phyloP scores from a whole-genome alignment of 2,797 vertebrate species.

The Lutjanus campechanus region DNA sequence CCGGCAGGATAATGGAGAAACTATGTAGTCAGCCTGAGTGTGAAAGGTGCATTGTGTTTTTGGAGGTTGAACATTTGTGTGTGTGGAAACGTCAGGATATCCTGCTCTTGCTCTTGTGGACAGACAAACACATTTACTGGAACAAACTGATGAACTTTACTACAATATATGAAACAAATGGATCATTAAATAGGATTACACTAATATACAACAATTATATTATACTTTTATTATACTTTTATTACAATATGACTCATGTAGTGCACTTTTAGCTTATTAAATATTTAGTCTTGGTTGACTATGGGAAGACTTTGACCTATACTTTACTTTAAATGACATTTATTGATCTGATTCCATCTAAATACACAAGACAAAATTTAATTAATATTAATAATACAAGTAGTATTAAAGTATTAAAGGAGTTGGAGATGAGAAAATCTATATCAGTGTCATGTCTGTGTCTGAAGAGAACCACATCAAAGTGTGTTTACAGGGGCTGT shows the following conservation, averaged over 20 bases:
- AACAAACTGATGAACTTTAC: conserved; percentile 34
- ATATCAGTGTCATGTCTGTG: neutral
- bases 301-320: neutral
- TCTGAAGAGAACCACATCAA: neutral
- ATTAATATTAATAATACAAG: neutral
- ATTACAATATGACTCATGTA: conserved; percentile 1
- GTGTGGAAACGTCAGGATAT: conserved; percentile 71
- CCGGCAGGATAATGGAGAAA: conserved; percentile 42
- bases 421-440: neutral
- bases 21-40: conserved; percentile 31
- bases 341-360: neutral
- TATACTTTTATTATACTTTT: neutral
- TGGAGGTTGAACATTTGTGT: conserved; percentile 39
- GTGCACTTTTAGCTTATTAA: conserved; percentile 2
- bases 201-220: neutral
- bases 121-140: conserved; percentile 55
- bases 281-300: neutral
- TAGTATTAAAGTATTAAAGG: neutral
- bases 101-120: conserved; percentile 65
- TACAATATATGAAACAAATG: conserved; percentile 8
- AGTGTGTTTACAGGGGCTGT: neutral
- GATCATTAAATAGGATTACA: neutral
- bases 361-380: neutral
- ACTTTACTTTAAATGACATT: neutral
- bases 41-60: conserved; percentile 65